These are phyloP conservation scores for Helobdella robusta DNA, from an alignment of 2,888 invertebrate genomes.

Conservation along the genomic window DNA sequence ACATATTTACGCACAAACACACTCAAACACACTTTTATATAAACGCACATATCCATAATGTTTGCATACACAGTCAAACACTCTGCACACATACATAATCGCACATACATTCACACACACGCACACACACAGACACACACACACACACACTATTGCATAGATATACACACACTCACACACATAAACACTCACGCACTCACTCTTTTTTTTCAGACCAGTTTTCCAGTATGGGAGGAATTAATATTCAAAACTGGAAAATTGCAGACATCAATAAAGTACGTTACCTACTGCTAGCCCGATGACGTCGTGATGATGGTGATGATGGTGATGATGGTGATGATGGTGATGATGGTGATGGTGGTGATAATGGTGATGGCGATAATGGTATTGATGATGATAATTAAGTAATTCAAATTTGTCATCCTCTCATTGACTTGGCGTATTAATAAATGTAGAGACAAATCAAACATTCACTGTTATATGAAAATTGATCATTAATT, in stretches of 20 bases:
- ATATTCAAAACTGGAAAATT: constrained; percentile 24
- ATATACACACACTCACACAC: no score
- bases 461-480: background rate
- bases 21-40: no score
- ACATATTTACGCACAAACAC: no score
- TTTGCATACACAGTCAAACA: no score
- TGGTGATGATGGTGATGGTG: constrained; percentile 17
- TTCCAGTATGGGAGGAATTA: constrained; percentile 27
- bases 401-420: background rate
- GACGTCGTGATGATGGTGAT: constrained; percentile 21
- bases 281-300: no score
- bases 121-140: no score
- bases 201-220: constrained; percentile 7
- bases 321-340: constrained; percentile 21
- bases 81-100: no score
- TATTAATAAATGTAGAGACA: background rate
- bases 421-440: background rate
- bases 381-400: background rate
- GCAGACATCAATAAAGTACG: constrained; percentile 18
- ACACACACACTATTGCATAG: no score
- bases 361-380: constrained; percentile 16
- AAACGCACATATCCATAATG: no score
- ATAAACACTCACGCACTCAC: no score
- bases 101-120: no score
- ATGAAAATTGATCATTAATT: no score